Conservation (phyloP, 1,140 invertebrate genomes). For the Pectinophora gossypiella region DNA sequence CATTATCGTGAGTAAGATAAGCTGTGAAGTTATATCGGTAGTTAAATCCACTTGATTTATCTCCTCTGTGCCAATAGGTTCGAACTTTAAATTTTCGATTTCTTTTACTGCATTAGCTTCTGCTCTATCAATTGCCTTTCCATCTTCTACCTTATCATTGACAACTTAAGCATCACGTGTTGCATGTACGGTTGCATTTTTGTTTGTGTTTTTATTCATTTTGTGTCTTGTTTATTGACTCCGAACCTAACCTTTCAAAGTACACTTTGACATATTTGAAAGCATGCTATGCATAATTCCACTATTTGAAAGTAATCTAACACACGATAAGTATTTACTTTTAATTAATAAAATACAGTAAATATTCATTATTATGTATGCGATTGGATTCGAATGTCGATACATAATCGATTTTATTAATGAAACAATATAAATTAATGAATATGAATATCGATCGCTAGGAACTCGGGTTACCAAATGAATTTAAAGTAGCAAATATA, state of each 20-base stretch:
- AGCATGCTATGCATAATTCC: neutral
- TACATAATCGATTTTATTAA: neutral
- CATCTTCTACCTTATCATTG: neutral
- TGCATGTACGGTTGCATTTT: neutral
- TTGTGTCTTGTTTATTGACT: slow-evolving; percentile 19
- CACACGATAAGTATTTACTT: neutral
- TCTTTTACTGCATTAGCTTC: neutral
- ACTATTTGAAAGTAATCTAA: neutral
- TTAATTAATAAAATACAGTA: neutral
- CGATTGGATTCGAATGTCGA: neutral
- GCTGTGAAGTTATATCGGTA: neutral
- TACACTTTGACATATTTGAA: slow-evolving; percentile 6
- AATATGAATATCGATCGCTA: neutral
- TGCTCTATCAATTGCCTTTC: neutral
- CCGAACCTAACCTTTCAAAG: slow-evolving; percentile 11
- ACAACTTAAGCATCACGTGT: neutral
- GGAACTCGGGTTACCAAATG: too few relatives aligned
- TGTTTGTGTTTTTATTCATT: slow-evolving; percentile 7
- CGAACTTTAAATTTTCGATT: neutral
- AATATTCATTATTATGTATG: neutral
- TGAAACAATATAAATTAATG: neutral
- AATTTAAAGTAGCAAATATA: too few relatives aligned
- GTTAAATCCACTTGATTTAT: neutral
- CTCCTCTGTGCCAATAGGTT: neutral
- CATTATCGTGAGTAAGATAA: neutral